Percentiles rank a stretch among this genome's conserved stretches.
Conservation (phyloP, 2,888 invertebrate genomes). For the Sarcophaga caerulescens region DNA sequence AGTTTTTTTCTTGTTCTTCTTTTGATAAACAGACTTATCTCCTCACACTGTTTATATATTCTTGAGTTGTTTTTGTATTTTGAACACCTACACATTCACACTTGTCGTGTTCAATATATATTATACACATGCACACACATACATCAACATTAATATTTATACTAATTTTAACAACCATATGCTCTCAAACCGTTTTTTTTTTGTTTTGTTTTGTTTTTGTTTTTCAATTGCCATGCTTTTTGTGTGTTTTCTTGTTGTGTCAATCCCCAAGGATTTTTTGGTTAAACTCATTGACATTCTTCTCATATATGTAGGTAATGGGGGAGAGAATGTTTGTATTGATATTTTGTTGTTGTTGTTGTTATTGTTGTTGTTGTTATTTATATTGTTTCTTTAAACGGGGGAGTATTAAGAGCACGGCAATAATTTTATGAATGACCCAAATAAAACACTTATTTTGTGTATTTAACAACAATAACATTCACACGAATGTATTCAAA, state of each 20-base stretch:
- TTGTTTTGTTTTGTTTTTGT: not conserved
- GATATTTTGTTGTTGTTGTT: not conserved
- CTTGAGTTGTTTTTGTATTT: no score
- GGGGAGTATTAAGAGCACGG: constrained; percentile 2
- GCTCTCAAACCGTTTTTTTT: not conserved
- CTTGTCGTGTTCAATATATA: not conserved
- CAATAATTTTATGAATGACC: constrained; percentile 43
- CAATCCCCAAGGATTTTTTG: constrained; percentile 51
- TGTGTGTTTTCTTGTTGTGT: constrained; percentile 15
- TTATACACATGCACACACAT: not conserved
- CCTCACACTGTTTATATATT: no score
- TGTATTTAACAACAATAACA: not conserved
- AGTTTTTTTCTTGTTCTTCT: no score
- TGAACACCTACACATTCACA: no score
- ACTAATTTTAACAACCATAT: not conserved
- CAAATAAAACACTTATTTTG: constrained; percentile 29
- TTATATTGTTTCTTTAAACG: constrained; percentile 4
- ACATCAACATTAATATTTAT: not conserved
- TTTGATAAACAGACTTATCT: no score
- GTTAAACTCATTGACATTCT: constrained; percentile 16
- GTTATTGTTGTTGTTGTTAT: not conserved
- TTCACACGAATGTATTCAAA: not conserved
- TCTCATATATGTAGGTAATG: no score
- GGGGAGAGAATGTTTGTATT: not conserved
- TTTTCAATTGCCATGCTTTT: not conserved